These are phyloP conservation scores for Meloidogyne exigua DNA, from an alignment of 1,140 invertebrate species.

Conservation along the genomic window DNA sequence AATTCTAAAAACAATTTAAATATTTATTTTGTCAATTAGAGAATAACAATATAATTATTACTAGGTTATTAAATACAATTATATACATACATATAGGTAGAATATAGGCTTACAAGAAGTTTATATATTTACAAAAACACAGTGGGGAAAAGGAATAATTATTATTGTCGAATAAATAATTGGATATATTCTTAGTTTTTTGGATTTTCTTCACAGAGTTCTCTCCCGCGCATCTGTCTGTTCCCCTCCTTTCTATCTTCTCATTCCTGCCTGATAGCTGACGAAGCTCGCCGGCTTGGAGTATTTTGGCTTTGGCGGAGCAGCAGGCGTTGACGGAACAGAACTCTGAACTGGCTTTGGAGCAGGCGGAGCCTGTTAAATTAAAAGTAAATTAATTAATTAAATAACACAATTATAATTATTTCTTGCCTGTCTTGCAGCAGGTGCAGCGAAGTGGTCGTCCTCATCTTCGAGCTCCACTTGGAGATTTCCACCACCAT, in stretches of 20 bases:
- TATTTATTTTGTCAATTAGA: too few relatives aligned
- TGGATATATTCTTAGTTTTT: not conserved
- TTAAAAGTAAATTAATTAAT: not conserved
- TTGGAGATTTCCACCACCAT: not conserved
- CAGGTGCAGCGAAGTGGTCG: not conserved
- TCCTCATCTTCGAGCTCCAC: not conserved
- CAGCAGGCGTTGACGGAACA: not conserved
- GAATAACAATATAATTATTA: too few relatives aligned
- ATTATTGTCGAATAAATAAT: not conserved
- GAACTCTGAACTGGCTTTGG: not conserved
- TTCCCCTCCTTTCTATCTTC: not conserved
- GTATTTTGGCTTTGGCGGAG: not conserved
- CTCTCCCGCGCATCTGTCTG: not conserved
- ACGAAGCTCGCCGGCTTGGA: not conserved
- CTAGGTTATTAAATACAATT: too few relatives aligned
- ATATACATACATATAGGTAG: too few relatives aligned
- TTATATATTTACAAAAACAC: too few relatives aligned
- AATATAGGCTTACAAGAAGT: too few relatives aligned
- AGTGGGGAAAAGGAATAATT: not conserved
- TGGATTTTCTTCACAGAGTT: not conserved
- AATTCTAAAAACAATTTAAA: too few relatives aligned
- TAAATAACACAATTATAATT: not conserved
- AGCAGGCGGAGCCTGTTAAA: not conserved
- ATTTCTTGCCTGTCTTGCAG: not conserved
- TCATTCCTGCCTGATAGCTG: not conserved